phyloP scores from a whole-genome alignment of 2,113 vertebrate species.

The Furnarius figulus region DNA sequence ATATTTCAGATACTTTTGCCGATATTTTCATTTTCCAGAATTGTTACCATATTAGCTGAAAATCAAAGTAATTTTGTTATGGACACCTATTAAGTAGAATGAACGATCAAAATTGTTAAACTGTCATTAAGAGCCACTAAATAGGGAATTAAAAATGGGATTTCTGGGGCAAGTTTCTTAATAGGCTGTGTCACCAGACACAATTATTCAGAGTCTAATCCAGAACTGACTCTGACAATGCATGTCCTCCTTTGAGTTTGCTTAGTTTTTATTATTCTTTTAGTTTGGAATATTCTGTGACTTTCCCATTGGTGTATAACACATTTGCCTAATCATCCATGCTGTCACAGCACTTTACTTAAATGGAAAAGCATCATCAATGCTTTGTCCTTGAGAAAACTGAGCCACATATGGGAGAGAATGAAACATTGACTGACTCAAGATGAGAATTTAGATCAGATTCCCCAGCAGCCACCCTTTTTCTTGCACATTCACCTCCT shows the following conservation, averaged over 20 bases:
- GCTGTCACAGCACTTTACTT: neutral
- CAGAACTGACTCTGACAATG: neutral
- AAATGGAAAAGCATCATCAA: neutral
- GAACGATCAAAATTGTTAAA: neutral
- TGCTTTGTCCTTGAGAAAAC: neutral
- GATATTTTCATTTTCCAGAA: neutral
- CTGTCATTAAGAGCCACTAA: neutral
- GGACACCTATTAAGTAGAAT: neutral
- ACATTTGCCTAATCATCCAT: neutral
- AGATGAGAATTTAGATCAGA: neutral
- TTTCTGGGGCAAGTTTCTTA: neutral
- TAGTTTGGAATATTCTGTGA: neutral
- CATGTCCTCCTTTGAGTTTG: neutral
- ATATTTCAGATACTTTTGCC: neutral
- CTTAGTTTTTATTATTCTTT: neutral
- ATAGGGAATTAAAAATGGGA: neutral
- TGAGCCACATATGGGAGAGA: neutral
- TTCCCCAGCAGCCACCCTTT: neutral
- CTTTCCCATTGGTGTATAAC: neutral
- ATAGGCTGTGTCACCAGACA: neutral
- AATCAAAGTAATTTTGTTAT: neutral
- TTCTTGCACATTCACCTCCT: neutral
- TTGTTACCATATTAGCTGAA: neutral
- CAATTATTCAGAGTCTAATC: neutral
- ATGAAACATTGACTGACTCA: neutral